These are phyloP conservation scores for Scortum barcoo DNA, from an alignment of 2,113 vertebrate genomes.

Conservation along the genomic window DNA sequence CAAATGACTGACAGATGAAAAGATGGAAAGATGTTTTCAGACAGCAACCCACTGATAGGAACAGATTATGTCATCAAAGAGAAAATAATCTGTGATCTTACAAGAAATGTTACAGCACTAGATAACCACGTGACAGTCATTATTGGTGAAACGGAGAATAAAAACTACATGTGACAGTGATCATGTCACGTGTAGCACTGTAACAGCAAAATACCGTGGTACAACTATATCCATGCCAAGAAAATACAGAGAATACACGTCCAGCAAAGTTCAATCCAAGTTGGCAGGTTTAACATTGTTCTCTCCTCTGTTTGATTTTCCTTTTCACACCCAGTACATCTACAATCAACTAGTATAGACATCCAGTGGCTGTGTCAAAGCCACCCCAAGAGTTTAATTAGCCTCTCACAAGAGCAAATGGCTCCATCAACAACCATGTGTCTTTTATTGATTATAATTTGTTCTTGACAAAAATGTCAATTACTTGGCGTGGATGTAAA, in stretches of 20 bases:
- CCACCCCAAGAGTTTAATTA: conserved; percentile 6
- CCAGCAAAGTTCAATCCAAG: conserved; percentile 7
- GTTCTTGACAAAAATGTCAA: conserved; percentile 28
- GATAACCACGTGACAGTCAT: neutral
- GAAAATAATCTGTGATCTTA: neutral
- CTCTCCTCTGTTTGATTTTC: conserved; percentile 19
- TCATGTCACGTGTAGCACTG: neutral
- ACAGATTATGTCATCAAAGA: conserved; percentile 13
- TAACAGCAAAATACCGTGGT: neutral
- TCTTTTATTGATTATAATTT: conserved; percentile 32
- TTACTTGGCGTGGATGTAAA: conserved; percentile 23
- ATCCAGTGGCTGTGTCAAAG: neutral
- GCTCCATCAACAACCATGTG: conserved; percentile 14
- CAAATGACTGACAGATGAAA: neutral
- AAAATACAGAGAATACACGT: neutral
- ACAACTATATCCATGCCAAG: neutral
- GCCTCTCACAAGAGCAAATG: conserved; percentile 16
- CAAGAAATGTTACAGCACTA: conserved; percentile 7
- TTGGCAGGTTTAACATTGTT: conserved; percentile 24
- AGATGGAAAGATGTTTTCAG: conserved; percentile 12
- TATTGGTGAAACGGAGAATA: conserved; percentile 13
- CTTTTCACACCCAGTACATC: conserved; percentile 1
- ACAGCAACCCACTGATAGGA: conserved; percentile 8
- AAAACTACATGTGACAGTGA: conserved; percentile 15
- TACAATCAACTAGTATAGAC: conserved; percentile 15